phyloP scores from a whole-genome alignment of 2,113 vertebrate species.

The Lucifuga dentata region DNA sequence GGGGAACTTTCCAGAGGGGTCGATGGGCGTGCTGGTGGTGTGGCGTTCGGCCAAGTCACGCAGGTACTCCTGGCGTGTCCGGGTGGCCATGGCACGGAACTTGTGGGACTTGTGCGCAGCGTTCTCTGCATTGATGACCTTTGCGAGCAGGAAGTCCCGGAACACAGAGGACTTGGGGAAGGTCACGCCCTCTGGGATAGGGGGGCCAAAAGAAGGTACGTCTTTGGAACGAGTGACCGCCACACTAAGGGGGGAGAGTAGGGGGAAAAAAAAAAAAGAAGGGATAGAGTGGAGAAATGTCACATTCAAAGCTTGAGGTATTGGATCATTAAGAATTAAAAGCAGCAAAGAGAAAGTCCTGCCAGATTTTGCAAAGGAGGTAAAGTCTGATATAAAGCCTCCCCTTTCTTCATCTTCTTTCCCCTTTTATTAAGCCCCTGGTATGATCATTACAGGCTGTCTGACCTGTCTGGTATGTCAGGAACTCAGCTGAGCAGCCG shows the following conservation, averaged over 20 bases:
- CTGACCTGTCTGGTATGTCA: slow-evolving; percentile 84
- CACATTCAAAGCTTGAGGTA: slow-evolving; percentile 12
- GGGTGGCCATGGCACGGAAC: slow-evolving; percentile 97
- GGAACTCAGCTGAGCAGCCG: slow-evolving; percentile 70
- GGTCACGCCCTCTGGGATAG: slow-evolving; percentile 94
- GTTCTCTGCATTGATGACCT: slow-evolving; percentile 98
- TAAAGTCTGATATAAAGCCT: slow-evolving; percentile 13
- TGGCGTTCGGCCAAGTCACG: slow-evolving; percentile 97
- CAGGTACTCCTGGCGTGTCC: slow-evolving; percentile 97
- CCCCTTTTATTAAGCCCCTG: slow-evolving; percentile 65
- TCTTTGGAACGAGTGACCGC: slow-evolving; percentile 97
- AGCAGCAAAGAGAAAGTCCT: not conserved
- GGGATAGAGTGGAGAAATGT: not conserved
- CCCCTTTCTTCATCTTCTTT: not conserved
- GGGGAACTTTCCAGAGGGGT: slow-evolving; percentile 97
- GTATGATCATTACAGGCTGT: slow-evolving; percentile 74
- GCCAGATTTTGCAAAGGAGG: slow-evolving; percentile 2
- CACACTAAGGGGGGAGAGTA: slow-evolving; percentile 85
- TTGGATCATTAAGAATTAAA: slow-evolving; percentile 18
- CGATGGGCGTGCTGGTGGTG: slow-evolving; percentile 96
- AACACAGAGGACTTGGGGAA: slow-evolving; percentile 98
- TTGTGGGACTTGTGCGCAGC: slow-evolving; percentile 99
- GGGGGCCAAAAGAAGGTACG: slow-evolving; percentile 95
- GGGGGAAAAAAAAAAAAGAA: not conserved
- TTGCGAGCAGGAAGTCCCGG: slow-evolving; percentile 98